Evolutionary conservation across 53 echinoderm and acorn worm genomes (phyloP).

Genomic region (Holothuria leucospilota): DNA sequence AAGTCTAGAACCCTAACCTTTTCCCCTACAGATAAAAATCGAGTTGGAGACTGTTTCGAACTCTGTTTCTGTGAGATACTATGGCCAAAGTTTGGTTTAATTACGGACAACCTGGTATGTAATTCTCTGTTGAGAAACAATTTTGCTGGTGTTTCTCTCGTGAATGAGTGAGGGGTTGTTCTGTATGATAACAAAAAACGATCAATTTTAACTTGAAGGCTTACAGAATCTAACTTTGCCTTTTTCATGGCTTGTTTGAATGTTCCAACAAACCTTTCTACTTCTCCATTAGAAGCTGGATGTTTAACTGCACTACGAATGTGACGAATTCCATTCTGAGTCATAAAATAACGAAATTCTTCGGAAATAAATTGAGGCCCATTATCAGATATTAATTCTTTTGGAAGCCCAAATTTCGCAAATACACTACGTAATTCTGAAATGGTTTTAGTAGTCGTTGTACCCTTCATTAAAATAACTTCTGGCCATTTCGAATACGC

Average conservation of each 20-base stretch:
- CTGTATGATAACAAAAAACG: not conserved
- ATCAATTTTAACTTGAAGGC: not conserved
- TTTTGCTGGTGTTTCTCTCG: not conserved
- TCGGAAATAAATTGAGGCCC: too few relatives aligned
- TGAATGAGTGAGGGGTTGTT: not conserved
- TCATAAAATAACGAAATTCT: conserved; percentile 23
- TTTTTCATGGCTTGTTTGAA: too few relatives aligned
- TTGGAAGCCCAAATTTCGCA: conserved; percentile 38
- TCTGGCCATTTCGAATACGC: conserved; percentile 73
- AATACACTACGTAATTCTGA: conserved; percentile 9
- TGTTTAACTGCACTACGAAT: conserved; percentile 34
- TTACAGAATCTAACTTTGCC: not conserved
- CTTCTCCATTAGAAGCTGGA: conserved; percentile 16
- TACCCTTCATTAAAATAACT: conserved; percentile 59
- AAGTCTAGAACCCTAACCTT: too few relatives aligned
- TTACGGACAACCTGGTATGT: not conserved
- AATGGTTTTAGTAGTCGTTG: conserved; percentile 38
- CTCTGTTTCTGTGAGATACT: not conserved
- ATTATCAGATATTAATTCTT: conserved; percentile 18
- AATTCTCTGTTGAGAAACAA: conserved; percentile 16
- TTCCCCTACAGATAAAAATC: too few relatives aligned
- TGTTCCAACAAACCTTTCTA: conserved; percentile 35
- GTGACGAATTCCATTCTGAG: conserved; percentile 9
- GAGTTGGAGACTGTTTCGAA: conserved; percentile 8
- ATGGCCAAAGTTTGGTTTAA: not conserved